phyloP scores from a whole-genome alignment of 2,797 vertebrate genomes.

The Eulemur mongoz region DNA sequence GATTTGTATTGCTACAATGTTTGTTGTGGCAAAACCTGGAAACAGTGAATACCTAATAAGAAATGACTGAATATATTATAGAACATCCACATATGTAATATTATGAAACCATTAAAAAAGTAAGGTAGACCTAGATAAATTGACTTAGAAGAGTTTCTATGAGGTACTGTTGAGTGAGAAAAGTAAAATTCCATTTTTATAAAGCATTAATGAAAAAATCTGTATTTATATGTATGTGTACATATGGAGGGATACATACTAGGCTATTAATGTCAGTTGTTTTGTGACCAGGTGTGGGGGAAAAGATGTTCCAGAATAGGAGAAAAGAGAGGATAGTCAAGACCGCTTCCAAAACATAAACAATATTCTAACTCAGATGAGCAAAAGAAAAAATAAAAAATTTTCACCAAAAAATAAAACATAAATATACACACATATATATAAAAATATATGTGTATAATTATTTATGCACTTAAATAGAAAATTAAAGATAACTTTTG shows the following conservation, averaged over 20 bases:
- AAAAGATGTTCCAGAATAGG: not conserved
- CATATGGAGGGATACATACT: not conserved
- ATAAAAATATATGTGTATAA: not conserved
- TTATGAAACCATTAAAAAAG: not conserved
- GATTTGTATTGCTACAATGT: not conserved
- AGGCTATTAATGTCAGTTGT: not conserved
- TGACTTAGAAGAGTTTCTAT: not conserved
- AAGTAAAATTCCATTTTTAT: constrained; percentile 23
- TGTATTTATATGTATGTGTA: not conserved
- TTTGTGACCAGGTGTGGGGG: not conserved
- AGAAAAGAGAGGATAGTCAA: not conserved
- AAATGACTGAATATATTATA: not conserved
- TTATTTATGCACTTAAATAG: not conserved
- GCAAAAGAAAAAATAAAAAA: not conserved
- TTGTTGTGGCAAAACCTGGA: not conserved
- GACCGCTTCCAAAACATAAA: not conserved
- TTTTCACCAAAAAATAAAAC: not conserved
- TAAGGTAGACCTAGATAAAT: not conserved
- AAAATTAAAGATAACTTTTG: not conserved
- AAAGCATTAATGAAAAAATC: not conserved
- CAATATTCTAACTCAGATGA: not conserved
- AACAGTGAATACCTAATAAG: not conserved
- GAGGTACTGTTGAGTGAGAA: not conserved
- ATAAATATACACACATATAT: not conserved
- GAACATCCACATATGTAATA: not conserved